Conservation (phyloP, 2,888 invertebrate genomes). For the Tiliacea aurago region DNA sequence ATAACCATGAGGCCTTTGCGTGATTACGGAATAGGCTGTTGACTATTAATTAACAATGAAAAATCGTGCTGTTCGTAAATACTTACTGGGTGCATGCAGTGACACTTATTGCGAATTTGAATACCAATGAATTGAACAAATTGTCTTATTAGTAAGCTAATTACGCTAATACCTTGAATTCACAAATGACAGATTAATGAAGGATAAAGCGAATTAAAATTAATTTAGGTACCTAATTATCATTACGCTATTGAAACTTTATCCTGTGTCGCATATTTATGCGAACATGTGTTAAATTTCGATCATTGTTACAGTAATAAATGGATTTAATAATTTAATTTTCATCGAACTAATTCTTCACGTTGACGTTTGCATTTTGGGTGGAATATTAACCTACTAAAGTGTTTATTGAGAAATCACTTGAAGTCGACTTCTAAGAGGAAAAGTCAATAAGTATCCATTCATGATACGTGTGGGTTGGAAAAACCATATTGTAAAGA, state of each 20-base stretch:
- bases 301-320: neutral
- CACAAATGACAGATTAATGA: slow-evolving; percentile 31
- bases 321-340: slow-evolving; percentile 1
- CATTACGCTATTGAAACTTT: slow-evolving; percentile 20
- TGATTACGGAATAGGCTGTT: slow-evolving; percentile 50
- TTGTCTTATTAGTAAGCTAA: slow-evolving; percentile 29
- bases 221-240: slow-evolving; percentile 29
- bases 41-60: slow-evolving; percentile 57
- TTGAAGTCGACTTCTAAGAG: slow-evolving; percentile 26
- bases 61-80: slow-evolving; percentile 54
- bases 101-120: slow-evolving; percentile 30
- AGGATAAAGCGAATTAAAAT: slow-evolving; percentile 31
- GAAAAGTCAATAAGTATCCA: slow-evolving; percentile 25
- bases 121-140: slow-evolving; percentile 39
- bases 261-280: slow-evolving; percentile 4
- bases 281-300: neutral
- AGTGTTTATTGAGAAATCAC: slow-evolving; percentile 18
- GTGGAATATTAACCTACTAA: neutral
- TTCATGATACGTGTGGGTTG: slow-evolving; percentile 34
- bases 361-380: slow-evolving; percentile 5
- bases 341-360: neutral
- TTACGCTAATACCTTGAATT: slow-evolving; percentile 16
- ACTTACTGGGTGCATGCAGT: slow-evolving; percentile 28
- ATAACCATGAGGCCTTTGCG: slow-evolving; percentile 52
- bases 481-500: slow-evolving; percentile 35